Base-by-base conservation (phyloP, 92 coral and sea anemone species). In the Metridium senile region DNA sequence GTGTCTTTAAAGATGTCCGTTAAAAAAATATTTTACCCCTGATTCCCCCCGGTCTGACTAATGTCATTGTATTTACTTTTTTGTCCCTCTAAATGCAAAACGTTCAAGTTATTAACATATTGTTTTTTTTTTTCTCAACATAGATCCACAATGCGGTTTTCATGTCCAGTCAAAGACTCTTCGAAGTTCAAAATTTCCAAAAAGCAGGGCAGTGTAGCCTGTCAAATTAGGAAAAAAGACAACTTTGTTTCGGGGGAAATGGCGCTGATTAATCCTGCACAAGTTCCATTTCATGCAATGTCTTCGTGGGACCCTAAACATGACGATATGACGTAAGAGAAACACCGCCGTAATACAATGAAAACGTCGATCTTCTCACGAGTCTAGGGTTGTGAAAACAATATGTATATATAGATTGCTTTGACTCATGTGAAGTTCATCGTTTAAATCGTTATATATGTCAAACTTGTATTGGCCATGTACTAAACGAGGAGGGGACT, bases 281-380 rank as follows among this genome's bases (percentile, higher is more conserved):
- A 68, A 57, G 66, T 84, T 22, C 88, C 84, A 10, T 84, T 78
- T 33, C 88, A 84, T 39, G 75, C 79, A 27, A 33, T 84, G 76
- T 22, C 56, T 26, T 22, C 26, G 49, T 84, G 88, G 88, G 80
- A 78, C 35, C 30, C 47, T 20, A 51, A 33, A 33, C 32, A 22
- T 9, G 66, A 70, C 13, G 78, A 62, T 49, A 26, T 59, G 11
- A 18, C 8, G 59, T 54, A n/a, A 61, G 71, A 16, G 4, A 16
- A 30, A 30, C n/a, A 18, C 8, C 23, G 7, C 16, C 16, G 51
- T 45, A 45, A 7, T 45, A 16, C 16, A 59, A 20, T n/a, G n/a
- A n/a, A n/a, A n/a, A n/a, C n/a, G n/a, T n/a, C n/a, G n/a, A n/a
- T n/a, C n/a, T n/a, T n/a, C n/a, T n/a, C n/a, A n/a, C n/a, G n/a